Base-by-base conservation (phyloP, 2,888 invertebrate species). In the Tethea ocularis region DNA sequence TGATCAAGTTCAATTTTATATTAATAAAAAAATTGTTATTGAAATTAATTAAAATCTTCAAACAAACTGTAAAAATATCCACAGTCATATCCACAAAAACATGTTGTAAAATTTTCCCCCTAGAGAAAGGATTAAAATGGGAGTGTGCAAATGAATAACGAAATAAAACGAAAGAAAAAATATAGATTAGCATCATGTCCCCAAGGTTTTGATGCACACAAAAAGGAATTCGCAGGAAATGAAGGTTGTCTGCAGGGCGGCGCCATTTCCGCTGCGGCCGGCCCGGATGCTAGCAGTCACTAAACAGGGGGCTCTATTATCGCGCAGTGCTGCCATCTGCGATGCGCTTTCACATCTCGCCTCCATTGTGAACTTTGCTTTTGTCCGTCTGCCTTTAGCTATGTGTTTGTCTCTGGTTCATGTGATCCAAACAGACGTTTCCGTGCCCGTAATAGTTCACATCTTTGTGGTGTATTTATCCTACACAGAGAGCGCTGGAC, bases 181-280 rank as follows among this genome's bases (percentile, higher is more conserved):
- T 61, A 68, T 65, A 67, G 72, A 69, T 72, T 71, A 70, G 63
- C 66, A 64, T 62, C 71, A 60, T 66, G 66, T 66, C 67, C 64
- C 68, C 46, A 46, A 46, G 67, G 64, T 73, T 67, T 63, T 64
- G 69, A 68, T 60, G 71, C 67, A 64, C 57, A 75, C 77, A 81
- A 86, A 46, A 87, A 86, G 85, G 84, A 82, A 79, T 79, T 72
- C 73, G 61, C 78, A 79, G 90, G 90, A 90, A 90, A 91, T 91
- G 87, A 89, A 87, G 86, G 87, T 86, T 88, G 89, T 89, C 87
- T 86, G 82, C 77, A 80, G 86, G 83, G 80, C 74, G 84, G 69
- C 72, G 78, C 81, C 87, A 89, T 89, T 89, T 90, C 89, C 89
- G 74, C 57, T 66, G 71, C 69, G 82, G 74, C 71, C 80, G 77